Conservation (phyloP, 1,140 invertebrate species). For the Lucilia sericata region DNA sequence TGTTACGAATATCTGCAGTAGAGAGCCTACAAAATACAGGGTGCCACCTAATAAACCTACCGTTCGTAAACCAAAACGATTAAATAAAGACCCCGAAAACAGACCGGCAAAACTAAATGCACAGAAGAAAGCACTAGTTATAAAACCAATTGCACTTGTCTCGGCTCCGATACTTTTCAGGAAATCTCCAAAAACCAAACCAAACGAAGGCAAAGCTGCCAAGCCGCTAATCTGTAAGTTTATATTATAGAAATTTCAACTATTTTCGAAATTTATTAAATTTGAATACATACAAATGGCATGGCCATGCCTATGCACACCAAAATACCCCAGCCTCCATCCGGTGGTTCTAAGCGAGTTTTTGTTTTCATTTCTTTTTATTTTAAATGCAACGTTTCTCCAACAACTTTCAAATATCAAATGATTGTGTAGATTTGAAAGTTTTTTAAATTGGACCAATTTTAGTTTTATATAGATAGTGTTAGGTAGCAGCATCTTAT, state of each 20-base stretch:
- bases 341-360: conserved; percentile 68
- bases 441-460: conserved; percentile 6
- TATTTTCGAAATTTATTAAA: background rate
- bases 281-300: conserved; percentile 72
- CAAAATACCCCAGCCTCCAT: conserved; percentile 76
- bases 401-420: background rate
- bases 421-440: background rate
- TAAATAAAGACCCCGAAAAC: conserved; percentile 71
- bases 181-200: conserved; percentile 75
- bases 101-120: conserved; percentile 73
- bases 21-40: conserved; percentile 70
- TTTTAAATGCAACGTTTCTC: background rate
- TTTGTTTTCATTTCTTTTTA: conserved; percentile 41
- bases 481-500: conserved; percentile 3
- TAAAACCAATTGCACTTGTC: conserved; percentile 72
- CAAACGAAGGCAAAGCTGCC: conserved; percentile 74
- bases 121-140: conserved; percentile 74
- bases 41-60: conserved; percentile 72
- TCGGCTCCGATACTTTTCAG: conserved; percentile 73
- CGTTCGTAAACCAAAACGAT: conserved; percentile 69
- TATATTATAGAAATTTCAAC: background rate
- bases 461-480: background rate
- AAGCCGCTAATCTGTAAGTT: conserved; percentile 69
- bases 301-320: conserved; percentile 72
- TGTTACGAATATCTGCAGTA: conserved; percentile 71